A percentile compares a stretch with the other conserved stretches of the same genome.
Conservation (phyloP, 2,797 vertebrate species). For the Halcyon leucocephala region DNA sequence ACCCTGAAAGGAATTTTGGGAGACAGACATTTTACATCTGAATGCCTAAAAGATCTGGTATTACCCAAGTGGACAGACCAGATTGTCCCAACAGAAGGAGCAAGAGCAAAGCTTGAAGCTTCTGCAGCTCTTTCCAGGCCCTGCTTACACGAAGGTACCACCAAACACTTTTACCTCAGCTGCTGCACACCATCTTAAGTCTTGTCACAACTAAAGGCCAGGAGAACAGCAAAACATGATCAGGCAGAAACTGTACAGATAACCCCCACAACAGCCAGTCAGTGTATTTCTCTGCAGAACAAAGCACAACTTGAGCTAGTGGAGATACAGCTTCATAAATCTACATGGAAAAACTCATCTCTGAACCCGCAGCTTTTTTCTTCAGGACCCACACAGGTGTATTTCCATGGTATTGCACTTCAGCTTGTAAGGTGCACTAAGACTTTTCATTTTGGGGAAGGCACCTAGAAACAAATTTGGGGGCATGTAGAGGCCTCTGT, state of each 20-base stretch:
- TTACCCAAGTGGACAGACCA: not conserved
- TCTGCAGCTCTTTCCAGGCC: not conserved
- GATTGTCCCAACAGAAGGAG: not conserved
- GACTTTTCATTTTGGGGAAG: not conserved
- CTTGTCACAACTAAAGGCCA: not conserved
- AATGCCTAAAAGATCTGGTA: not conserved
- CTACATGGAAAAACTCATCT: not conserved
- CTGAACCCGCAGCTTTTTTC: not conserved
- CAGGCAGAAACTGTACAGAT: not conserved
- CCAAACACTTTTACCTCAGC: not conserved
- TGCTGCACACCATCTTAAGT: not conserved
- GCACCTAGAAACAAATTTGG: not conserved
- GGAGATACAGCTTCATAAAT: not conserved
- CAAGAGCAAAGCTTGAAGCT: not conserved
- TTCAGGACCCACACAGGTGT: not conserved
- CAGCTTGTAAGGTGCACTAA: not conserved
- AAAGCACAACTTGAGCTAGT: not conserved
- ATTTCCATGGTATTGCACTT: not conserved
- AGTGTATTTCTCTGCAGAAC: not conserved
- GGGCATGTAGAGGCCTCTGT: not conserved
- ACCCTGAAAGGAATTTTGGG: not conserved
- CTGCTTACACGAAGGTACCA: not conserved
- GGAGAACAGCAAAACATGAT: not conserved
- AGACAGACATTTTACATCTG: not conserved
- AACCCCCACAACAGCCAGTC: not conserved